Evolutionary conservation across 2,113 vertebrate genomes (phyloP).

Genomic region (Silurus asotus): DNA sequence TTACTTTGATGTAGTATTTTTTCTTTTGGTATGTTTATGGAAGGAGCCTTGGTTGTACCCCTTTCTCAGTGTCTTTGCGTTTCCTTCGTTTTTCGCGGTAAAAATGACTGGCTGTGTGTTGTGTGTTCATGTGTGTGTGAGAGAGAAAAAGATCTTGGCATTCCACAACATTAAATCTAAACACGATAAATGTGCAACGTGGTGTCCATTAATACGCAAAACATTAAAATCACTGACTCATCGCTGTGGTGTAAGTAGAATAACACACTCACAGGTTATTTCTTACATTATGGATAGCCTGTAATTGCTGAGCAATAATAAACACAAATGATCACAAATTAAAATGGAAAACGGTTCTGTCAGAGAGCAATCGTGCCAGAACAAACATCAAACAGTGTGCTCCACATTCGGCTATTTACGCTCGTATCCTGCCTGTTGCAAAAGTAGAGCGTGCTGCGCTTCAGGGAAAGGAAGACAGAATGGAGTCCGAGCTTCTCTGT

Average conservation of each 20-base stretch:
- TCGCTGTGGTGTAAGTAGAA: background rate
- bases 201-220: background rate
- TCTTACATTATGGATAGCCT: background rate
- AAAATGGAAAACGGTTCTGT: background rate
- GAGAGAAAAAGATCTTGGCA: background rate
- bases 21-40: background rate
- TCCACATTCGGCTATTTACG: conserved; percentile 9
- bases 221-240: background rate
- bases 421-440: conserved; percentile 18
- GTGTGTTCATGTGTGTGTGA: background rate
- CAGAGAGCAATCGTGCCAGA: background rate
- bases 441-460: conserved; percentile 6
- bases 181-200: background rate
- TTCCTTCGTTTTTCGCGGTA: background rate
- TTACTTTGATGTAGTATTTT: no score
- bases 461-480: conserved; percentile 1
- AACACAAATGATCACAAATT: background rate
- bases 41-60: background rate
- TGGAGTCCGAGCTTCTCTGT: conserved; percentile 11
- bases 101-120: background rate
- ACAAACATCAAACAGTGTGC: conserved; percentile 14
- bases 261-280: background rate
- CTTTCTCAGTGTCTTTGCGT: background rate
- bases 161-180: background rate
- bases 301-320: background rate